Conservation (phyloP, 2,797 vertebrate genomes). For the Crocodylus rhombifer region DNA sequence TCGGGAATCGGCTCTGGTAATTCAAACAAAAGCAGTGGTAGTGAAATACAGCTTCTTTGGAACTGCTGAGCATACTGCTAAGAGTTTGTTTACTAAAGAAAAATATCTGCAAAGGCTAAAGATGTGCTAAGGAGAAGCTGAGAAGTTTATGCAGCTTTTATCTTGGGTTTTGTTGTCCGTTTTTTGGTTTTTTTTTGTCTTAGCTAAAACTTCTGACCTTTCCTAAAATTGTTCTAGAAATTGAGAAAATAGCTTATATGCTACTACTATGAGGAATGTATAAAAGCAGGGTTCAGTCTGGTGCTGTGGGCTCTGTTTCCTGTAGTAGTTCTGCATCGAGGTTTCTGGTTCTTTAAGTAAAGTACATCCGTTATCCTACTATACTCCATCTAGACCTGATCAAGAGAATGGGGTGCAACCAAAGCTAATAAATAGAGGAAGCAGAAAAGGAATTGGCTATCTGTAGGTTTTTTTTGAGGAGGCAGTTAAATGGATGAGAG, state of each 20-base stretch:
- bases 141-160: neutral
- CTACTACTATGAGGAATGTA: too few species aligned
- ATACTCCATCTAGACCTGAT: too few species aligned
- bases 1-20: neutral
- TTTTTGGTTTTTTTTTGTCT: neutral
- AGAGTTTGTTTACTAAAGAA: neutral
- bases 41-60: neutral
- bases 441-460: too few species aligned
- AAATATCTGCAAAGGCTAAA: neutral
- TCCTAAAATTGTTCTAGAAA: neutral
- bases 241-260: neutral
- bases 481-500: too few species aligned
- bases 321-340: neutral
- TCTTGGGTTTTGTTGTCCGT: neutral
- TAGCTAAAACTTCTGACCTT: neutral
- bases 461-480: too few species aligned
- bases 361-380: too few species aligned
- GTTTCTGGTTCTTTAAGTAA: too few species aligned
- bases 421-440: too few species aligned
- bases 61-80: neutral
- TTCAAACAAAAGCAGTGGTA: neutral
- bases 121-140: neutral
- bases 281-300: neutral
- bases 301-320: neutral
- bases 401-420: too few species aligned